Base-by-base conservation (phyloP, 2,888 invertebrate species). In the Rosalia funebris region DNA sequence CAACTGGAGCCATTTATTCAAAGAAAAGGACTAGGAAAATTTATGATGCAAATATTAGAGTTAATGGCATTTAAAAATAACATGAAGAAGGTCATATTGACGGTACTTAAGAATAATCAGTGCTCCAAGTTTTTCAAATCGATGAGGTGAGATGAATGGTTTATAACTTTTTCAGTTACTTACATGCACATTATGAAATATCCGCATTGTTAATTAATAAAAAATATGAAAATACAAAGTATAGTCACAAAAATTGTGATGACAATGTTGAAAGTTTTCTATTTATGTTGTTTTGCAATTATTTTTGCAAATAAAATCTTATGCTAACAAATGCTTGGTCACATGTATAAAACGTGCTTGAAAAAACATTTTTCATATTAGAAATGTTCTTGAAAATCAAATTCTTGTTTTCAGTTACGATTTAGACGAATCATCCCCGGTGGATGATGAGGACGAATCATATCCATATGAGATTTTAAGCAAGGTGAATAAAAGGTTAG, bases 71-170 rank as follows among this genome's bases (percentile, higher is more conserved):
- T 82, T 73, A 87, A 87, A 61, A 89, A 89, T 73, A 85, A 86
- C 71, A 91, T 95, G 91, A 85, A 86, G 72, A 92, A 90, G 83
- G 91, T 95, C 44, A 87, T 94, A 54, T 83, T 95, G 71, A 95
- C 95, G 7, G 90, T 91, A 48, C 87, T 95, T 68, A 92, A 91
- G 75, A 88, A 90, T 77, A 95, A 95, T 82, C 85, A 86, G 34
- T 81, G 85, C 37, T 91, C 91, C 0, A 81, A 86, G 2, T 95
- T 95, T 82, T 95, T 92, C 81, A 86, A 86, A 73, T 88, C 89
- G 54, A 85, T 92, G 74, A 90, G 90, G 92, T 92, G 84, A 81
- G 82, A n/a, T n/a, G n/a, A n/a, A n/a, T n/a, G n/a, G n/a, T n/a
- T n/a, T n/a, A n/a, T n/a, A n/a, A n/a, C n/a, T n/a, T n/a, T n/a